Percentiles rank a stretch among this genome's conserved stretches.
Conservation (phyloP, 2,113 vertebrate genomes). For the Narcine bancroftii region DNA sequence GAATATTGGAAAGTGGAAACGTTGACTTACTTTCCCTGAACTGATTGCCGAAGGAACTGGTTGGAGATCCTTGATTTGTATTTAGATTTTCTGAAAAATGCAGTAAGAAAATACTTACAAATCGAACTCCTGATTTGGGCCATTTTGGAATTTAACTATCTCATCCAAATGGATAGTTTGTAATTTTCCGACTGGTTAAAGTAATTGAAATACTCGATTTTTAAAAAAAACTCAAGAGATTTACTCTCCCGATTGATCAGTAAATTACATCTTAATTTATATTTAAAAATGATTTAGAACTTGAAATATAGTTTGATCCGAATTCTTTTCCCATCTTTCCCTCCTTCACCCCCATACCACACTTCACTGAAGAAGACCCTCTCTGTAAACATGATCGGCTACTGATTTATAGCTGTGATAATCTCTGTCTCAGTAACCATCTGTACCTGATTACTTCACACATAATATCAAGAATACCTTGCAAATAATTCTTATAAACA, state of each 20-base stretch:
- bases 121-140: not conserved
- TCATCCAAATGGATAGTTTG: too few relatives aligned
- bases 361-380: too few relatives aligned
- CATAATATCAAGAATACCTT: not conserved
- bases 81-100: not conserved
- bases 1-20: not conserved
- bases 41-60: not conserved
- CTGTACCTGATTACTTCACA: not conserved
- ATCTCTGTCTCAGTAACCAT: not conserved
- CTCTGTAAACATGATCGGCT: not conserved
- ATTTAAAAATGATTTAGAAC: not conserved
- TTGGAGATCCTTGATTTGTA: not conserved
- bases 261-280: not conserved
- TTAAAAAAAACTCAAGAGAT: not conserved
- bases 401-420: not conserved
- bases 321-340: not conserved
- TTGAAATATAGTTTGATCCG: not conserved
- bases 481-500: not conserved
- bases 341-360: not conserved
- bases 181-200: too few relatives aligned
- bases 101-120: slow-evolving; percentile 8
- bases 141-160: not conserved
- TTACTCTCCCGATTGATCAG: not conserved
- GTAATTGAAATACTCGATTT: too few relatives aligned
- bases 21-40: not conserved